Evolutionary conservation across 2,113 vertebrate species (phyloP).

Genomic region (Brachyhypopomus occidentalis): DNA sequence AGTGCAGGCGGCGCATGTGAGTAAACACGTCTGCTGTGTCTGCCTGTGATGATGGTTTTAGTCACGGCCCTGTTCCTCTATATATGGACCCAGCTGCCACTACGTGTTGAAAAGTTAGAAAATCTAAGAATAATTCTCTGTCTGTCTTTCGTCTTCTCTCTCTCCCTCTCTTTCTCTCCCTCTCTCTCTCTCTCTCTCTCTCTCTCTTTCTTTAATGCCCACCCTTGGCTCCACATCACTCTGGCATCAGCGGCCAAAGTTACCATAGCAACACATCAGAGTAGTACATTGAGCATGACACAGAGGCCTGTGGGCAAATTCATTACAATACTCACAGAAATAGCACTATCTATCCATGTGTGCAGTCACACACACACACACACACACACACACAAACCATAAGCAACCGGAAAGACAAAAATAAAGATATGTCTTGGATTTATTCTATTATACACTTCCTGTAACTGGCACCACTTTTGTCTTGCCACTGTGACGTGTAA

Average conservation of each 20-base stretch:
- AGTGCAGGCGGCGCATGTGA: too few species aligned
- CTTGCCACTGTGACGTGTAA: background rate
- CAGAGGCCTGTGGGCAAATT: conserved; percentile 40
- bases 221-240: conserved; percentile 54
- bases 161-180: background rate
- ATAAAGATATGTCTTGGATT: background rate
- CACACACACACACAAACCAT: background rate
- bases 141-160: background rate
- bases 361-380: background rate
- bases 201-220: conserved; percentile 5
- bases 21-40: too few species aligned
- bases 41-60: too few species aligned
- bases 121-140: too few species aligned
- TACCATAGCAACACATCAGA: conserved; percentile 63
- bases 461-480: conserved; percentile 6
- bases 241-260: conserved; percentile 54
- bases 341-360: background rate
- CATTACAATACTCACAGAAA: conserved; percentile 25
- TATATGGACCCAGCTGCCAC: too few species aligned
- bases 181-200: background rate
- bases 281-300: conserved; percentile 50
- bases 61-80: too few species aligned
- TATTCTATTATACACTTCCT: background rate
- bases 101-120: too few species aligned
- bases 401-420: background rate